Percentiles rank a stretch among this genome's conserved stretches.
These are phyloP conservation scores for Melanophora roralis DNA, from an alignment of 2,888 invertebrate genomes.

Conservation along the genomic window DNA sequence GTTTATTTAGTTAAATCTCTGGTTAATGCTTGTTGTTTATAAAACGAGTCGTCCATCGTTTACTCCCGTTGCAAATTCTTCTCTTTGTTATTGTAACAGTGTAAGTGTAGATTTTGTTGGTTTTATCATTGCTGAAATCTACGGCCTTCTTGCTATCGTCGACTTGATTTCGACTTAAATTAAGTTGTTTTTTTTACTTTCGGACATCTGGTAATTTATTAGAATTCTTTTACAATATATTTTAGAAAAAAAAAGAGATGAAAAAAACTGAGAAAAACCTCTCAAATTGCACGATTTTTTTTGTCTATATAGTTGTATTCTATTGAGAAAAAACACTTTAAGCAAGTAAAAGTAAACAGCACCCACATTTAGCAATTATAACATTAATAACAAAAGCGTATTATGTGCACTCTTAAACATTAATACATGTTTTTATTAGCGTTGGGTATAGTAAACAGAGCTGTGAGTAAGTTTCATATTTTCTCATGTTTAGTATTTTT, in stretches of 20 bases:
- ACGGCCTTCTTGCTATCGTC: not conserved
- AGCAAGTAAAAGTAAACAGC: not conserved
- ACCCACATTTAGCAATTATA: not conserved
- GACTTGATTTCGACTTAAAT: slow-evolving; percentile 55
- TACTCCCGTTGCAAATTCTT: slow-evolving; percentile 22
- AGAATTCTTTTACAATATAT: slow-evolving; percentile 16
- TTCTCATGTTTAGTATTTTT: slow-evolving; percentile 67
- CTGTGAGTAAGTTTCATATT: slow-evolving; percentile 14
- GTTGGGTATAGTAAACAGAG: not conserved
- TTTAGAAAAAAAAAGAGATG: not conserved
- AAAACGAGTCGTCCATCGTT: slow-evolving; percentile 8
- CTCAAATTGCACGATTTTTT: slow-evolving; percentile 38
- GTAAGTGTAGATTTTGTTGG: slow-evolving; percentile 37
- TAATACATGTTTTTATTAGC: not conserved
- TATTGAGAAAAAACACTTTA: not conserved
- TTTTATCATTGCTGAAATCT: slow-evolving; percentile 27
- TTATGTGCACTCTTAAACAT: not conserved
- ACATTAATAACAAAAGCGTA: not conserved
- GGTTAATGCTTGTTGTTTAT: slow-evolving; percentile 20
- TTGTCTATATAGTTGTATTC: not conserved
- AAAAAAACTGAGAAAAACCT: slow-evolving; percentile 4
- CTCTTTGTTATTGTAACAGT: slow-evolving; percentile 32
- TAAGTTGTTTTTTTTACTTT: slow-evolving; percentile 57
- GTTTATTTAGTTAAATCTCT: slow-evolving; percentile 47
- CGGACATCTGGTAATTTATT: slow-evolving; percentile 61